Evolutionary conservation across 2,888 invertebrate genomes (phyloP).

Genomic region (Invenusta paracnida): DNA sequence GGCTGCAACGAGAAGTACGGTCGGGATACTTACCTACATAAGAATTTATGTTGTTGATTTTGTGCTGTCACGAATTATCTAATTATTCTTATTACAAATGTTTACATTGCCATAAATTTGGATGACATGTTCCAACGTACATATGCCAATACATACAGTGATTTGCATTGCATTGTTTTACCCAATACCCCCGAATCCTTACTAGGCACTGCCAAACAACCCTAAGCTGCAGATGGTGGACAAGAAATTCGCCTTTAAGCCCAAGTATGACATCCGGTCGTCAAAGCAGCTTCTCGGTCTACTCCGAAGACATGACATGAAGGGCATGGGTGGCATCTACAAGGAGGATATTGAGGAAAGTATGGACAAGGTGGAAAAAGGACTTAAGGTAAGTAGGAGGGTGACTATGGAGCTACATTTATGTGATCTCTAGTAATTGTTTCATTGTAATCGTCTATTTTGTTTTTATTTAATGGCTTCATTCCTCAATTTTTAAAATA

Average conservation of each 20-base stretch:
- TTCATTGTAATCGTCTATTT: too few relatives aligned
- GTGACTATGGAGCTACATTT: not conserved
- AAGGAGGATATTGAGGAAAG: not conserved
- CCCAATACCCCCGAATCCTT: too few relatives aligned
- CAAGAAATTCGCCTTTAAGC: slow-evolving; percentile 24
- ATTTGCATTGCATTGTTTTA: too few relatives aligned
- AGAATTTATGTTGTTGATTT: too few relatives aligned
- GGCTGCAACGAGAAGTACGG: slow-evolving; percentile 15
- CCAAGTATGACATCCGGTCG: slow-evolving; percentile 23
- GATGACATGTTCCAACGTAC: too few relatives aligned
- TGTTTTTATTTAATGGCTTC: too few relatives aligned
- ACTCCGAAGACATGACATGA: slow-evolving; percentile 16
- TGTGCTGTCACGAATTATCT: too few relatives aligned
- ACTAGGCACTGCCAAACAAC: slow-evolving; percentile 33
- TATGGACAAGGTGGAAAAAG: not conserved
- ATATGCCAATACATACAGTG: too few relatives aligned
- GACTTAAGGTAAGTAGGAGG: not conserved
- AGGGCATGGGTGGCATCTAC: slow-evolving; percentile 28
- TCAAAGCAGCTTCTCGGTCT: not conserved
- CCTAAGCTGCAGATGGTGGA: slow-evolving; percentile 2
- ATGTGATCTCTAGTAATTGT: not conserved
- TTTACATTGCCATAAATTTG: too few relatives aligned
- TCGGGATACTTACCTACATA: too few relatives aligned
- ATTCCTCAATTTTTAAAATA: too few relatives aligned
- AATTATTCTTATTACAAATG: too few relatives aligned